Base-by-base conservation (phyloP, 2,797 vertebrate genomes). In the Philypnodon macrostomus region DNA sequence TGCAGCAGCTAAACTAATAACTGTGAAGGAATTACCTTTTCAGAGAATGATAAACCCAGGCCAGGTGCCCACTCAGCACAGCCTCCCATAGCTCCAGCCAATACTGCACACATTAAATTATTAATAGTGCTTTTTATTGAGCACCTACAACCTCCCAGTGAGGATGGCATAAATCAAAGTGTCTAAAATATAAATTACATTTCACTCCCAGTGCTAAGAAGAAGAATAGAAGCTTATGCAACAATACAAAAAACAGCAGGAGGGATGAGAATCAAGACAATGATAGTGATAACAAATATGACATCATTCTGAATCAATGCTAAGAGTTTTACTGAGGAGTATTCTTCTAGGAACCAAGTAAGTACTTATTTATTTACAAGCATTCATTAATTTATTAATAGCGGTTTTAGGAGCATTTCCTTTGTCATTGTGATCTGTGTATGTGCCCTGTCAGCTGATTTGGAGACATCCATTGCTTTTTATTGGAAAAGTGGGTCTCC, bases 51-150 rank as follows among this genome's bases (percentile, higher is more conserved):
- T 24, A 56, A 39, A 11, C 29, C 8, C 13, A 5, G 13, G 38
- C 11, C 23, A 21, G 18, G n/a, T 46, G 40, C 47, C 39, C n/a
- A 48, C 56, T 61, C 61, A 67, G 63, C 60, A 47, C 19, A 32
- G 27, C 27, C 8, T 29, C 27, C 30, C 24, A 59, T 21, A 61
- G 65, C 55, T 12, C 65, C 49, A 33, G 50, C 53, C 55, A 76
- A 76, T 50, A 64, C 58, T n/a, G 42, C 35, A 51, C 31, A 47
- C 49, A 70, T 65, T 79, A 11, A 78, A 80, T 80, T 75, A 80
- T 79, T 80, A 73, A 76, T 65, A 27, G 31, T 58, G 58, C n/a
- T 52, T 63, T 77, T 51, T 57, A 67, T 72, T 67, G 62, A 71
- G 53, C 61, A 63, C 68, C 62, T 60, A 54, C 62, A 79, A 54